Base-by-base conservation (phyloP, 1,140 invertebrate species). In the Drosophila serrata region DNA sequence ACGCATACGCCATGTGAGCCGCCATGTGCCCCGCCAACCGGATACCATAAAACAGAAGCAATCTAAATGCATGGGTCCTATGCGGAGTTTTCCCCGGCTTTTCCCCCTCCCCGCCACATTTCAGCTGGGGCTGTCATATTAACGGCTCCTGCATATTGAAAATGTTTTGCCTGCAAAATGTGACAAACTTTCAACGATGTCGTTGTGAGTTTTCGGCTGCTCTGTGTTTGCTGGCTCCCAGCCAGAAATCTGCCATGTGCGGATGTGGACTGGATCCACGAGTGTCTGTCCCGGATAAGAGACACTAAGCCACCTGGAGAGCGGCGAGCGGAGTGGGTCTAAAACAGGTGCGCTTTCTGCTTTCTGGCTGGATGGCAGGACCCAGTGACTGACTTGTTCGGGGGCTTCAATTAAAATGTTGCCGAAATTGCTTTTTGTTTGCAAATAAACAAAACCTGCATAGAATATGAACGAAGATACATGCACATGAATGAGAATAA, bases 141-240 rank as follows among this genome's bases (percentile, higher is more conserved):
- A 88, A 88, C 84, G 81, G 79, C 81, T 77, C 74, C 84, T 88
- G 77, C 84, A 88, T 88, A 88, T 88, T 88, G 84, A 88, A 88
- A 88, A 88, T 88, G 80, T 88, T 90, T 88, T 69, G 60, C 80
- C 56, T 51, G 63, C 84, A 69, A 85, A 87, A 81, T 88, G 84
- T 88, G 81, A 88, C 85, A 88, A 88, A 88, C 80, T 90, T 90
- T 88, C 80, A 77, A 88, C 80, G 84, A 87, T 69, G 79, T 74
- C 61, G 67, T 70, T 57, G 69, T 43, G 69, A 70, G 67, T 70
- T 48, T 33, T 49, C 24, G 39, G 42, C 37, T 45, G 55, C 48
- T 75, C 40, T 78, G 43, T 63, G 49, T 57, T 43, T 53, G 74
- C 58, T 78, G 75, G 75, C 74, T 51, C 31, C 51, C 49, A 57